Base-by-base conservation (phyloP, 2,113 vertebrate species). In the Neodon shergylaensis region DNA sequence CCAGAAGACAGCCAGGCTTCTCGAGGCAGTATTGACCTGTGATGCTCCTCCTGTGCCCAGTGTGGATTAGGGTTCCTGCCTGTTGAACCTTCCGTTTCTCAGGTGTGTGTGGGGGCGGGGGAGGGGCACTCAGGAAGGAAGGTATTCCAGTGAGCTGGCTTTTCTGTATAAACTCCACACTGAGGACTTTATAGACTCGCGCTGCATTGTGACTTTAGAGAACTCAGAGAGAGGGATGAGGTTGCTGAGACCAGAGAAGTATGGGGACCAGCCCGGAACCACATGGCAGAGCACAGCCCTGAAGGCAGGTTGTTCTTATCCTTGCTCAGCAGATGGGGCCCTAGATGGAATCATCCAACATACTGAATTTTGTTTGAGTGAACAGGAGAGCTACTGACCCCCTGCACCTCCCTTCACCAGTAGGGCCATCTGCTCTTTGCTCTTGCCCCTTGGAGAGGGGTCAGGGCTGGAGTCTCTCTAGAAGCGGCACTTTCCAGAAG, bases 391-490 rank as follows among this genome's bases (percentile, higher is more conserved):
- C 0, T 14, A 0, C 2, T 28, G 36, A 72, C 36, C 5, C 10
- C 0, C 22, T 4, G 0, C 14, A 68, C 19, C 8, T n/a, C 19
- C 14, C 8, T 22, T 61, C n/a, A 44, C 16, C 2, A 3, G 7
- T 0, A 8, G 47, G 31, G 24, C 17, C 58, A 22, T 49, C 44
- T 28, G 4, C 28, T 58, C 31, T 95, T 24, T 9, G 94, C 86
- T 90, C 13, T 28, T 39, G 58, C 66, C 7, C 44, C 83, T 65
- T 2, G 12, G 88, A 92, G 47, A 84, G 26, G 8, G 26, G 12
- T 21, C 9, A 76, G 31, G 28, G 6, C 22, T 2, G 26, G 47
- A 65, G 49, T n/a, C 22, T 66, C 26, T 73, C 3, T 21, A 24
- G 49, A 14, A 21, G 22, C 42, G 31, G 36, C 84, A 47, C 31